Evolutionary conservation across 2,113 vertebrate genomes (phyloP).

Genomic region (Origma solitaria): DNA sequence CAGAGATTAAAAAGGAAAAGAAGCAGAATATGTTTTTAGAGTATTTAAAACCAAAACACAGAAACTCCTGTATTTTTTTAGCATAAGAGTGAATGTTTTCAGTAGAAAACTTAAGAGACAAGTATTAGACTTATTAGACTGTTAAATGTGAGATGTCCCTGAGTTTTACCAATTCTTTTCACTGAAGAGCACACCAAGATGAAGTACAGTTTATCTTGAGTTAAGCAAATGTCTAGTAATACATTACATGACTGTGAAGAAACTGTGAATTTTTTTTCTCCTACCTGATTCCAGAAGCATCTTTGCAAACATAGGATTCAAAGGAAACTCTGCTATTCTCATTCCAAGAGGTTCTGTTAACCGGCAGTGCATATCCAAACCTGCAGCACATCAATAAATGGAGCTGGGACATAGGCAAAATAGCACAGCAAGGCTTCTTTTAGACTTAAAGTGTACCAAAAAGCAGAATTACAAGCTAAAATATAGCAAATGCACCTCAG

Average conservation of each 20-base stretch:
- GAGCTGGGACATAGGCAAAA: not conserved
- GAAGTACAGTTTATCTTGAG: not conserved
- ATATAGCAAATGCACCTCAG: not conserved
- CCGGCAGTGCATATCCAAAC: constrained; percentile 92
- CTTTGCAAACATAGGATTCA: constrained; percentile 98
- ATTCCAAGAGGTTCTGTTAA: constrained; percentile 92
- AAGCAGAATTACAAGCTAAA: not conserved
- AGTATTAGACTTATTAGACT: not conserved
- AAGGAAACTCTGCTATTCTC: constrained; percentile 95
- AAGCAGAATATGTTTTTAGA: not conserved
- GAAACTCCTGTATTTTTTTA: not conserved
- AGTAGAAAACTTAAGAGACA: not conserved
- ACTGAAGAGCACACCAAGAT: not conserved
- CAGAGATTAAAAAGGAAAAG: not conserved
- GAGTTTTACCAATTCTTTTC: not conserved
- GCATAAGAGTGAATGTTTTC: not conserved
- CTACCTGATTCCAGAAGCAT: constrained; percentile 95
- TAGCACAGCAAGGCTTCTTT: not conserved
- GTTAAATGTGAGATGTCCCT: not conserved
- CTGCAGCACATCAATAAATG: constrained; percentile 60
- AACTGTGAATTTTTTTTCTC: not conserved
- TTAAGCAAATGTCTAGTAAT: not conserved
- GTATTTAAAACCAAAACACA: not conserved
- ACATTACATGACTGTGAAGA: not conserved
- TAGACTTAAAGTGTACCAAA: not conserved